phyloP scores from a whole-genome alignment of 2,888 invertebrate species.

The Chironomus riparius region DNA sequence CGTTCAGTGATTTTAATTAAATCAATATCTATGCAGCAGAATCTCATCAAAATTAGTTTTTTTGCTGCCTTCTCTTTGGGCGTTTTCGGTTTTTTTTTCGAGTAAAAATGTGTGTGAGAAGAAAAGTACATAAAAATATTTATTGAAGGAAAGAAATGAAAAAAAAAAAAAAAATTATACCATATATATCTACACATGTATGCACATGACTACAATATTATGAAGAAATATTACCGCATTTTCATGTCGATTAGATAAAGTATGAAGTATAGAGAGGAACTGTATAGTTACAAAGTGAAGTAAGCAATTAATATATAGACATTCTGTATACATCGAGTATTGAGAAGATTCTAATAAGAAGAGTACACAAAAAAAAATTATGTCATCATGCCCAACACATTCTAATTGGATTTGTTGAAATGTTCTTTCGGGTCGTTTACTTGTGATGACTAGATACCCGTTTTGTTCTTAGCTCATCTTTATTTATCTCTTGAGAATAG shows the following conservation, averaged over 20 bases:
- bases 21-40: slow-evolving; percentile 14
- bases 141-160: background rate
- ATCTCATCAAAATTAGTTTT: slow-evolving; percentile 9
- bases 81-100: slow-evolving; percentile 11
- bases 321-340: background rate
- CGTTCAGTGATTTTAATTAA: slow-evolving; percentile 1
- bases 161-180: slow-evolving; percentile 11
- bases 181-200: slow-evolving; percentile 2
- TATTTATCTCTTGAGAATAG: too few species aligned
- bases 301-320: slow-evolving; percentile 13
- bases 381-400: slow-evolving; percentile 9
- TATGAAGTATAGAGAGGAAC: background rate
- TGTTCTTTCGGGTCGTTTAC: too few species aligned
- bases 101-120: slow-evolving; percentile 22
- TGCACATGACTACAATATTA: background rate
- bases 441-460: too few species aligned
- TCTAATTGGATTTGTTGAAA: slow-evolving; percentile 4
- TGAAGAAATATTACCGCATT: slow-evolving; percentile 9
- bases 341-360: background rate
- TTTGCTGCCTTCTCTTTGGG: slow-evolving; percentile 4
- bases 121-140: slow-evolving; percentile 21
- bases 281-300: slow-evolving; percentile 8
- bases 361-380: slow-evolving; percentile 8
- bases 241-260: slow-evolving; percentile 24
- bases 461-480: too few species aligned